Evolutionary conservation across 1,140 invertebrate genomes (phyloP), one percentile per base, ranked within the genome.

Genomic region (Lepidotrigona ventralis): DNA sequence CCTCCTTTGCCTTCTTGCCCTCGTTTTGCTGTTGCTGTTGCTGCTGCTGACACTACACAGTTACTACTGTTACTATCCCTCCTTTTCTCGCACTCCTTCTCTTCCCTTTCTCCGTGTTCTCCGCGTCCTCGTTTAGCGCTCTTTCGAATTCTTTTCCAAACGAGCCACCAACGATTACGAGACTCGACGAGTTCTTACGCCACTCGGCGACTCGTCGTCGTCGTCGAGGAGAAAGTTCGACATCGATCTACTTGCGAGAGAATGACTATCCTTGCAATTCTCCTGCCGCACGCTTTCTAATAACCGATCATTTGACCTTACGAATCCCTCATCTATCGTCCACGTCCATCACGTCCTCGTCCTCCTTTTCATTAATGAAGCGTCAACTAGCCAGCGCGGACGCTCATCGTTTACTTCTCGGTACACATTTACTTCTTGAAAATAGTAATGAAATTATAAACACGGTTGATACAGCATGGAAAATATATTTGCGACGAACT

Each of bases 121-220:
- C 84, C 56, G 33, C 60, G 60, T 75, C 23, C 80, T 54, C 69
- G 75, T 76, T 86, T 80, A n/a, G n/a, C n/a, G 51, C 14, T 60
- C 58, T 60, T 26, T 72, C 69, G 26, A 68, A 83, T 77, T 82
- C 82, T 58, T 46, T 46, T 8, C 39, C 39, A 79, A 46, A 14
- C 26, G n/a, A 79, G 68, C 19, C 63, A 68, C 26, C 60, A 46
- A 53, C 29, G 74, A 70, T 83, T 83, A 78, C 66, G 75, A 83
- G 74, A 78, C 74, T 21, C 75, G 54, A 70, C 66, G 56, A 63
- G n/a, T 78, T 83, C 81, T 83, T 83, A 83, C 81, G 81, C 75
- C 81, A 83, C 58, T 83, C 23, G 66, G 15, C 56, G 72, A 68
- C 33, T 54, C 58, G 26, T 26, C 39, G 39, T 39, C 56, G 56